Percentiles rank a stretch among this genome's conserved stretches.
Evolutionary conservation across 2,797 vertebrate species (phyloP).

Genomic region (Spondyliosoma cantharus): DNA sequence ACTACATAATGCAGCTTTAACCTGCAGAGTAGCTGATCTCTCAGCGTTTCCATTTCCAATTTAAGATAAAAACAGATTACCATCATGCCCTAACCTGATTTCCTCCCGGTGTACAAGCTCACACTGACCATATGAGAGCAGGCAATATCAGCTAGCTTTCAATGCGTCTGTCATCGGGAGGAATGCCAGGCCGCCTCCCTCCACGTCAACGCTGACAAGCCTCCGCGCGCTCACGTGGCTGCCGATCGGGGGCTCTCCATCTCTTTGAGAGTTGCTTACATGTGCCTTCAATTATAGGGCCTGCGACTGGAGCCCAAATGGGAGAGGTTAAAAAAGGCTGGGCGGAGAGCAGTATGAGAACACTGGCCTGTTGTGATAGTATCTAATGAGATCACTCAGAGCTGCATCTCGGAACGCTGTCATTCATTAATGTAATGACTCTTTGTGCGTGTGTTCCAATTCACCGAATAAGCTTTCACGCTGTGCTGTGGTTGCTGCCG

Average conservation of each 20-base stretch:
- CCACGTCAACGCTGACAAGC: slow-evolving; percentile 38
- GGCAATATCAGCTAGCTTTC: slow-evolving; percentile 36
- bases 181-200: slow-evolving; percentile 25
- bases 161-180: slow-evolving; percentile 20
- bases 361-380: slow-evolving; percentile 74
- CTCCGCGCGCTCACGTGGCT: slow-evolving; percentile 54
- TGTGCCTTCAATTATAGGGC: slow-evolving; percentile 81
- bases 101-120: slow-evolving; percentile 26
- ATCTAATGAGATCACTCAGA: slow-evolving; percentile 78
- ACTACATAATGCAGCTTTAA: not conserved
- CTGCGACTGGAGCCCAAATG: slow-evolving; percentile 63
- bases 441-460: slow-evolving; percentile 36
- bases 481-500: slow-evolving; percentile 33
- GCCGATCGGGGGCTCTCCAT: slow-evolving; percentile 27
- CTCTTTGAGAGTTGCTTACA: slow-evolving; percentile 64
- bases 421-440: slow-evolving; percentile 62
- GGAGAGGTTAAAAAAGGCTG: slow-evolving; percentile 49
- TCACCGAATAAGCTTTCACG: slow-evolving; percentile 43
- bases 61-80: slow-evolving; percentile 36
- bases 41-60: slow-evolving; percentile 25
- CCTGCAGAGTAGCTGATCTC: not conserved
- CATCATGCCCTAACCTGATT: slow-evolving; percentile 22
- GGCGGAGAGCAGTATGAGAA: slow-evolving; percentile 61
- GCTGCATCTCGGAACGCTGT: slow-evolving; percentile 66
- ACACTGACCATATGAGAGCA: slow-evolving; percentile 36